A percentile compares a stretch with the other conserved stretches of the same genome.
Evolutionary conservation across 2,888 invertebrate genomes (phyloP).

Genomic region (Epinotia nisella): DNA sequence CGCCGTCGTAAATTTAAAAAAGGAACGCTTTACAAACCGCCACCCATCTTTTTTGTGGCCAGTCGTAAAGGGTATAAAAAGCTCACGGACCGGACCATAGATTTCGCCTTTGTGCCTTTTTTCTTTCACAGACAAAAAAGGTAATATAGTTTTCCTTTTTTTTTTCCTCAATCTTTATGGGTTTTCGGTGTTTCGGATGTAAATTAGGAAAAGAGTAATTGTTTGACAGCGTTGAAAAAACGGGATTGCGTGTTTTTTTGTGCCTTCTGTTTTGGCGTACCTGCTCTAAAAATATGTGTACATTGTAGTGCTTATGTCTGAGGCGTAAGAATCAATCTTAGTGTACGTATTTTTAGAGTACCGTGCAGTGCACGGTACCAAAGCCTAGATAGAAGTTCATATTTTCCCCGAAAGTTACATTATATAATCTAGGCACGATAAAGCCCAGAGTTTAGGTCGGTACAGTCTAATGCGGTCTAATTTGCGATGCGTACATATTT

Average conservation of each 20-base stretch:
- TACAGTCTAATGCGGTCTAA: slow-evolving; percentile 15
- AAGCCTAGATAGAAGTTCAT: slow-evolving; percentile 16
- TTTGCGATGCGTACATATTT: slow-evolving; percentile 25
- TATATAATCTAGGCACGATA: slow-evolving; percentile 20
- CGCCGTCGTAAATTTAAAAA: slow-evolving; percentile 69
- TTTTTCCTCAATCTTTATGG: slow-evolving; percentile 40
- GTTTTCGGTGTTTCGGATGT: slow-evolving; percentile 42
- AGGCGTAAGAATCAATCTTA: neutral
- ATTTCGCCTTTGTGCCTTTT: slow-evolving; percentile 46
- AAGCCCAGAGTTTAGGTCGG: slow-evolving; percentile 9
- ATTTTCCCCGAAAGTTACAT: slow-evolving; percentile 11
- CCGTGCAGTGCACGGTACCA: slow-evolving; percentile 30
- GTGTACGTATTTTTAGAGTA: slow-evolving; percentile 5
- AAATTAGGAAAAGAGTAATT: slow-evolving; percentile 41
- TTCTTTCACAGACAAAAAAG: slow-evolving; percentile 34
- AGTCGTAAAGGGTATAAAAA: slow-evolving; percentile 57
- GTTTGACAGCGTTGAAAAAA: slow-evolving; percentile 18
- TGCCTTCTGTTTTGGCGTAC: slow-evolving; percentile 1
- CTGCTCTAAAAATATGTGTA: neutral
- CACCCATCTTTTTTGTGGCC: slow-evolving; percentile 63
- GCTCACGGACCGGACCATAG: slow-evolving; percentile 44
- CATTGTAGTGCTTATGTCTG: neutral
- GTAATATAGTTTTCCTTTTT: slow-evolving; percentile 43
- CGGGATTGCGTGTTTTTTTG: neutral
- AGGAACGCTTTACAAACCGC: slow-evolving; percentile 61